These are phyloP conservation scores for Manduca sexta DNA, from an alignment of 1,140 invertebrate species.

Conservation along the genomic window DNA sequence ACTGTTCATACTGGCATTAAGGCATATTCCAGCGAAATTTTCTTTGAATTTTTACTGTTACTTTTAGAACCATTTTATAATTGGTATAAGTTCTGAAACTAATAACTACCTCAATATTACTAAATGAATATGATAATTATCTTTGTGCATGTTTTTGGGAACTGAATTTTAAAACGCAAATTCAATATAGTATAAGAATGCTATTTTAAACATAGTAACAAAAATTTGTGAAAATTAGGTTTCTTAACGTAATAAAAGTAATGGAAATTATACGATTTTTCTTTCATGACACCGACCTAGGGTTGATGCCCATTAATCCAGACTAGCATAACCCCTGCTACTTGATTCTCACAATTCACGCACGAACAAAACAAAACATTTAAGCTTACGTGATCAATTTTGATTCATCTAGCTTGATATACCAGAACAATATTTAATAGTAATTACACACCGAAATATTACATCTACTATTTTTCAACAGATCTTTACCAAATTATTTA, in stretches of 20 bases:
- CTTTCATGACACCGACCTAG: not conserved
- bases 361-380: too few species aligned
- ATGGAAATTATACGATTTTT: constrained; percentile 36
- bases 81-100: constrained; percentile 72
- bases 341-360: too few species aligned
- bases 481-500: too few species aligned
- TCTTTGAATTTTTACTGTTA: constrained; percentile 59
- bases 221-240: constrained; percentile 69
- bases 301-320: too few species aligned
- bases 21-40: constrained; percentile 39
- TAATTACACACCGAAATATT: too few species aligned
- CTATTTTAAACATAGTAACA: constrained; percentile 65
- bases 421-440: too few species aligned
- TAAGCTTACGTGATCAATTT: too few species aligned
- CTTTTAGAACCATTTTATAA: constrained; percentile 63
- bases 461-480: too few species aligned
- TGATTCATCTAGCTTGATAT: too few species aligned
- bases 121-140: constrained; percentile 71
- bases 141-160: constrained; percentile 69
- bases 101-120: constrained; percentile 72
- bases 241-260: constrained; percentile 69
- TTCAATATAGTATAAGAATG: constrained; percentile 64
- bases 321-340: too few species aligned
- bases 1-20: constrained; percentile 32
- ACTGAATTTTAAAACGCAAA: constrained; percentile 57